Base-by-base conservation (phyloP, 2,113 vertebrate genomes). In the Hystrix brachyura region DNA sequence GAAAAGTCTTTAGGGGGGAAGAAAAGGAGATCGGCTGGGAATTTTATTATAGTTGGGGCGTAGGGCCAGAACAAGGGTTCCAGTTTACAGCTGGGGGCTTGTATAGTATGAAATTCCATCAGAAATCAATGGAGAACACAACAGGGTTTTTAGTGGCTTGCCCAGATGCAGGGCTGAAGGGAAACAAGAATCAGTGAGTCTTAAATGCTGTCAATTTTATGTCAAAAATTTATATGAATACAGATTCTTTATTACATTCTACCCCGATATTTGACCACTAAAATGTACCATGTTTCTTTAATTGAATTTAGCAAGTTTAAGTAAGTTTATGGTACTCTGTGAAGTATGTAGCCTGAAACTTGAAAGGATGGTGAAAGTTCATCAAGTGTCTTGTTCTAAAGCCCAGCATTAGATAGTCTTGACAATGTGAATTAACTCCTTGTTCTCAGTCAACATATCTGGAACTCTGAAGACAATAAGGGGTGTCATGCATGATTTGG, bases 241-340 rank as follows among this genome's bases (percentile, higher is more conserved):
- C 11, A 64, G 53, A 34, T 32, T 92, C 51, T 72, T 87, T 92
- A 92, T 81, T 82, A 83, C 23, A 93, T 38, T 87, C 78, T 89
- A 64, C 51, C 29, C 67, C 32, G 13, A 46, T 90, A 32, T 57
- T 90, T 72, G 43, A 76, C 74, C 60, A 71, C 29, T 79, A 94
- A 97, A 93, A 89, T 48, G 38, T 43, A 74, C 17, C 53, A 69
- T 65, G 43, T 59, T 48, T 83, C 51, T 94, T 76, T 94, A 76
- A 82, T 90, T 90, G 43, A 86, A 59, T 86, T 67, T 92, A 91
- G 65, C 67, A 69, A 57, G 17, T 74, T 91, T 84, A 96, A 80
- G 18, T 76, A 83, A 67, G 32, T 14, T 96, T 91, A 65, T 91
- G 38, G 48, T 74, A 59, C 67, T 76, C 38, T 76, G 9, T 76